These are phyloP conservation scores for Platysternon megacephalum DNA, from an alignment of 2,113 vertebrate genomes.

Conservation along the genomic window DNA sequence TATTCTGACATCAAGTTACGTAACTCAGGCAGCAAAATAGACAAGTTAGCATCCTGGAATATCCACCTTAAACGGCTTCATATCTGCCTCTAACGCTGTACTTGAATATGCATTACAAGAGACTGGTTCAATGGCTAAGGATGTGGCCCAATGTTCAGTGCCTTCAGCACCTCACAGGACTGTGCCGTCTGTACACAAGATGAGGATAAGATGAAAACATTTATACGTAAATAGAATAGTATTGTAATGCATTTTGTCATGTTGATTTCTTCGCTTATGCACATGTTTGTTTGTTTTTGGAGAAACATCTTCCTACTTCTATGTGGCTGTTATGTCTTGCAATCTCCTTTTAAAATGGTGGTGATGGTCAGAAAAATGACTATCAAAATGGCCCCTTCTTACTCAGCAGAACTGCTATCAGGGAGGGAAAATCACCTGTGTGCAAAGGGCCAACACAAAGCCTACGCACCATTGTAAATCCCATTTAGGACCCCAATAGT, in stretches of 20 bases:
- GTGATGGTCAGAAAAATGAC: not conserved
- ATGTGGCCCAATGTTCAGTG: not conserved
- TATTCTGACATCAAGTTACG: not conserved
- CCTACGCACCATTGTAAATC: rapidly evolving
- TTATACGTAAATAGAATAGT: too few relatives aligned
- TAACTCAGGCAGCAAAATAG: not conserved
- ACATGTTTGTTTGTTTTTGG: not conserved
- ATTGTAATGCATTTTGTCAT: too few relatives aligned
- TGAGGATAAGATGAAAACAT: too few relatives aligned
- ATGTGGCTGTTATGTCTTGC: not conserved
- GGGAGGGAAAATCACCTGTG: not conserved
- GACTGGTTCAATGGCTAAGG: not conserved
- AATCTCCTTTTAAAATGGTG: not conserved
- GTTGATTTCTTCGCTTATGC: too few relatives aligned
- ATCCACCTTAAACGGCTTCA: not conserved
- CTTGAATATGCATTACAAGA: not conserved
- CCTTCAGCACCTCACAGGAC: too few relatives aligned
- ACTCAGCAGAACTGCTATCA: not conserved
- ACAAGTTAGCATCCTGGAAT: not conserved
- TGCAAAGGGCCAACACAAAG: not conserved
- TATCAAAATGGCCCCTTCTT: not conserved
- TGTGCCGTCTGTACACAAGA: too few relatives aligned
- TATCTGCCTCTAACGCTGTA: not conserved
- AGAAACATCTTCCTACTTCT: not conserved
- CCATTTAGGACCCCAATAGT: not conserved